phyloP scores from a whole-genome alignment of 2,797 vertebrate genomes.

The Fringilla coelebs region DNA sequence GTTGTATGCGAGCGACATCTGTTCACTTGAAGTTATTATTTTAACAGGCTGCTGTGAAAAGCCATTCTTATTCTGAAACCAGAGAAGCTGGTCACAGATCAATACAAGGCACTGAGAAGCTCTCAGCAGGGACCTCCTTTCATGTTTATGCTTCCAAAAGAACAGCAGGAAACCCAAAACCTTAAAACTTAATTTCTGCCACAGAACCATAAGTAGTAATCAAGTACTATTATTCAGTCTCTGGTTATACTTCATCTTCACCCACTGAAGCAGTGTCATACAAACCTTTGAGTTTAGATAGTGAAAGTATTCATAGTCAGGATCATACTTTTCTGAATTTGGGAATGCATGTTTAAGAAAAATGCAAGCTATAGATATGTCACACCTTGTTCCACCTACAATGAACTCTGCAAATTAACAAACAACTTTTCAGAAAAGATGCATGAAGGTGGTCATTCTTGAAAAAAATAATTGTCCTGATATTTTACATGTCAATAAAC shows the following conservation, averaged over 20 bases:
- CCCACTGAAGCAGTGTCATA: neutral
- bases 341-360: neutral
- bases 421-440: neutral
- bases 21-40: constrained; percentile 1
- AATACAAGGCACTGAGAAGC: neutral
- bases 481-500: neutral
- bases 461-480: neutral
- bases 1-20: neutral
- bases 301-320: neutral
- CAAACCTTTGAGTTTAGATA: neutral
- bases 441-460: neutral
- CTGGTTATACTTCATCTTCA: neutral
- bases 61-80: neutral
- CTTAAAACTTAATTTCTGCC: neutral
- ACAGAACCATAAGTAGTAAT: neutral
- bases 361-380: neutral
- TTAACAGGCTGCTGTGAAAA: constrained; percentile 12
- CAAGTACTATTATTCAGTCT: neutral
- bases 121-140: neutral
- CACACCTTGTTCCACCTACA: neutral
- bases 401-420: neutral
- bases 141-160: neutral
- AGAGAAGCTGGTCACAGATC: neutral
- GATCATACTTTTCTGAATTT: neutral
- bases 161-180: neutral